Evolutionary conservation across 2,797 vertebrate species (phyloP).

Genomic region (Craterocephalus amniculus): DNA sequence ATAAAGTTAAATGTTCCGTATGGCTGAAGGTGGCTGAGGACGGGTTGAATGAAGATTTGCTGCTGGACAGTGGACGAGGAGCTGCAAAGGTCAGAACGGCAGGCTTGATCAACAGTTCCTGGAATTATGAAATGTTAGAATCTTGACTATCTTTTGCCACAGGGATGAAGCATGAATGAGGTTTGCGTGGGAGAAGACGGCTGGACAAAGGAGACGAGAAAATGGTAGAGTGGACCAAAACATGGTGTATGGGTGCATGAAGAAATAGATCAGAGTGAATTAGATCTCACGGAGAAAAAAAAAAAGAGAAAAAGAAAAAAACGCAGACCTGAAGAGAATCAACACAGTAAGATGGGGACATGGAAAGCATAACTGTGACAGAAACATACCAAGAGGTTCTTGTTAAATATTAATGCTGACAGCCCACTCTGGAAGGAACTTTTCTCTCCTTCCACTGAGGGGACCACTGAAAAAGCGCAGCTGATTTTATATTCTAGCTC

Average conservation of each 20-base stretch:
- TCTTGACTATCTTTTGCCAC: conserved; percentile 32
- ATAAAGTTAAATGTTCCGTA: conserved; percentile 47
- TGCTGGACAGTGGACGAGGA: conserved; percentile 33
- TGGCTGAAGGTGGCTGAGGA: conserved; percentile 41
- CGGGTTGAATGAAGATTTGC: conserved; percentile 66
- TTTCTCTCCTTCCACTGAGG: conserved; percentile 35
- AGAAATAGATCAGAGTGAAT: conserved; percentile 22
- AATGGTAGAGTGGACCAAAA: background rate
- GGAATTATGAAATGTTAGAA: conserved; percentile 10
- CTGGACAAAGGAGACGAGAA: conserved; percentile 9
- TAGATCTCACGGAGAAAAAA: background rate
- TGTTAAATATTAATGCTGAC: conserved; percentile 77
- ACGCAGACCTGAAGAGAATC: conserved; percentile 28
- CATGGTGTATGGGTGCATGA: background rate
- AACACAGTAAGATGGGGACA: conserved; percentile 18
- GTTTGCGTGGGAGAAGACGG: conserved; percentile 14
- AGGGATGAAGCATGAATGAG: conserved; percentile 11
- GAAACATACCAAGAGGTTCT: conserved; percentile 59
- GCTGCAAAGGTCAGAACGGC: conserved; percentile 37
- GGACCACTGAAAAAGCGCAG: conserved; percentile 28
- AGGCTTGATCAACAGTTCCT: conserved; percentile 38
- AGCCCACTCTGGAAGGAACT: conserved; percentile 60
- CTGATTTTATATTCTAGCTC: conserved; percentile 34
- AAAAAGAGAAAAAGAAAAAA: background rate
- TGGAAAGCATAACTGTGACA: conserved; percentile 62